Conservation (phyloP, 2,888 invertebrate genomes). For the Ischnus inquisitorius region DNA sequence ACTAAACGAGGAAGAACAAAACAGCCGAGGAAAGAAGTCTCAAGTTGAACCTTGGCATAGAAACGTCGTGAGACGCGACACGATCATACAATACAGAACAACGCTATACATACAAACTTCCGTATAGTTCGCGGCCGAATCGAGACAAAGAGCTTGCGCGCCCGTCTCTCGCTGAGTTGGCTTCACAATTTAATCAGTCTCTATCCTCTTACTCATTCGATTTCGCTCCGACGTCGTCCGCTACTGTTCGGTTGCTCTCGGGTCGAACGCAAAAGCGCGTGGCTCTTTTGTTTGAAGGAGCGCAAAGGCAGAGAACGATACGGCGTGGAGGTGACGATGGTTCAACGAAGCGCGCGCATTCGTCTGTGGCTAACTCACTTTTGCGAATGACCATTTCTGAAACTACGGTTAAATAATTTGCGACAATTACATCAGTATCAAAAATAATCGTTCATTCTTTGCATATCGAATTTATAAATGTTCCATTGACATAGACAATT, state of each 20-base stretch:
- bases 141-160: slow-evolving; percentile 39
- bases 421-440: not conserved
- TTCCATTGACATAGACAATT: not conserved
- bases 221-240: slow-evolving; percentile 55
- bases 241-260: slow-evolving; percentile 26
- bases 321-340: not conserved
- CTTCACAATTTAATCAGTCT: slow-evolving; percentile 77
- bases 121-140: slow-evolving; percentile 25
- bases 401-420: not conserved
- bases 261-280: slow-evolving; percentile 31
- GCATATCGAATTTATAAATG: not conserved
- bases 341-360: not conserved
- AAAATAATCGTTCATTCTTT: not conserved
- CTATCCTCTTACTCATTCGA: slow-evolving; percentile 70
- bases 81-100: slow-evolving; percentile 11
- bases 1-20: slow-evolving; percentile 49
- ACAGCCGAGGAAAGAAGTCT: slow-evolving; percentile 38
- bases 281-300: slow-evolving; percentile 15
- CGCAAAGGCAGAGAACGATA: not conserved
- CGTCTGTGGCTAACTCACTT: not conserved
- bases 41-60: slow-evolving; percentile 46
- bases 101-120: slow-evolving; percentile 24
- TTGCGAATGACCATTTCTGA: not conserved
- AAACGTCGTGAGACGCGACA: slow-evolving; percentile 38
- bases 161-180: slow-evolving; percentile 40